Evolutionary conservation across 2,797 vertebrate species (phyloP), one percentile per base, ranked within the genome.

Genomic region (Microchirus variegatus): DNA sequence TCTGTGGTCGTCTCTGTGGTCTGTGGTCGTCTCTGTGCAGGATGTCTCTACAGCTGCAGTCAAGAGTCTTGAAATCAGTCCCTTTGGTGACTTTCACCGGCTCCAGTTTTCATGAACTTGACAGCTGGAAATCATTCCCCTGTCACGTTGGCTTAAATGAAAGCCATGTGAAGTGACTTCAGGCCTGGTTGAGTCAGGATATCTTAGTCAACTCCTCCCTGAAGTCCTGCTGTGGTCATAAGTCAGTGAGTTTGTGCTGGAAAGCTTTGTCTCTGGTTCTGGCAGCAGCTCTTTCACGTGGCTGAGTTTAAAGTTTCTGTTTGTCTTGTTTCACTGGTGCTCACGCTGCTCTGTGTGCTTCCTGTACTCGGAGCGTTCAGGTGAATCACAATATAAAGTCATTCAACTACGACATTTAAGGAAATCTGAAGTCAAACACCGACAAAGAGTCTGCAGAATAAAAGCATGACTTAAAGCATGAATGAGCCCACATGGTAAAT

Each of bases 21-120:
- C 82, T 86, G 81, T 36, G 80, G 60, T 65, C 1, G 67, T 61
- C 45, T 74, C 71, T 36, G 13, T 1, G 66, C 70, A 75, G 48
- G 59, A 36, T 81, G 78, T 84, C 81, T 68, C 36, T 67, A 67
- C 83, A 90, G 84, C 88, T 88, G 87, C 60, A 62, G 43, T 52
- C 10, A 16, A 77, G 67, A 53, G 51, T n/a, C n/a, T n/a, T n/a
- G n/a, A n/a, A n/a, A n/a, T n/a, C 36, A 43, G 53, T 38, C 60
- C 51, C 64, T 53, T 73, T 53, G 65, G 70, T 53, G 67, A 44
- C 69, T 77, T 81, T 81, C 45, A 26, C 68, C 71, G 77, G 71
- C 61, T 17, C 22, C 2, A 4, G 12, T 58, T 53, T 64, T 61
- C 6, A 40, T 76, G 54, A 78, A 69, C 70, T 68, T 67, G 52